phyloP scores from a whole-genome alignment of 2,888 invertebrate species.

The Anaspis maculata region DNA sequence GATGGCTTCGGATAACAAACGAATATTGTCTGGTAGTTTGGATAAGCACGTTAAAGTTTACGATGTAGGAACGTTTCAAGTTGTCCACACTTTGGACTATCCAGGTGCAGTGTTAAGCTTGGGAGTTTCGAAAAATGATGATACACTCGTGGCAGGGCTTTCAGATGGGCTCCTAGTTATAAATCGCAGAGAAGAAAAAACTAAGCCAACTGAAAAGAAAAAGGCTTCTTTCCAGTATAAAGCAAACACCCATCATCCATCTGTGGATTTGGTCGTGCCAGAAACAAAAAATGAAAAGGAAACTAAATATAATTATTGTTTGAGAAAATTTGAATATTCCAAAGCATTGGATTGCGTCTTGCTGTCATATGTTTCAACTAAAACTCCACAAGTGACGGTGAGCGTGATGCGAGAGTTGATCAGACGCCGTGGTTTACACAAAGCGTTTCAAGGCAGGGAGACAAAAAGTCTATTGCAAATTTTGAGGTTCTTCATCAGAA shows the following conservation, averaged over 20 bases:
- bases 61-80: constrained; percentile 77
- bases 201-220: constrained; percentile 43
- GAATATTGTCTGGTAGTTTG: constrained; percentile 81
- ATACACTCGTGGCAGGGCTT: constrained; percentile 84
- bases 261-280: constrained; percentile 48
- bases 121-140: constrained; percentile 67
- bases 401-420: constrained; percentile 79
- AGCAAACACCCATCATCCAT: constrained; percentile 25
- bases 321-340: constrained; percentile 74
- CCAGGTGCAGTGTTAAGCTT: constrained; percentile 86
- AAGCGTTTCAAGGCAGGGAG: constrained; percentile 66
- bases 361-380: constrained; percentile 48
- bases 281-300: constrained; percentile 39
- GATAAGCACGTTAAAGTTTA: constrained; percentile 93
- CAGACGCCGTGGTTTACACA: constrained; percentile 67
- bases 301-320: constrained; percentile 58
- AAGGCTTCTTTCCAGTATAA: constrained; percentile 46
- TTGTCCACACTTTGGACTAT: constrained; percentile 81
- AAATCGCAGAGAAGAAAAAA: constrained; percentile 59
- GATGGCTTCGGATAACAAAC: constrained; percentile 71
- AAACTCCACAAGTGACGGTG: constrained; percentile 68
- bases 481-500: constrained; percentile 64
- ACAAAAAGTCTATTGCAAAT: constrained; percentile 57
- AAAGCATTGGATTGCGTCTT: constrained; percentile 72
- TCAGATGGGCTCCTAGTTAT: constrained; percentile 87